Evolutionary conservation across 2,888 invertebrate species (phyloP).

Genomic region (Sylvicola cinctus): DNA sequence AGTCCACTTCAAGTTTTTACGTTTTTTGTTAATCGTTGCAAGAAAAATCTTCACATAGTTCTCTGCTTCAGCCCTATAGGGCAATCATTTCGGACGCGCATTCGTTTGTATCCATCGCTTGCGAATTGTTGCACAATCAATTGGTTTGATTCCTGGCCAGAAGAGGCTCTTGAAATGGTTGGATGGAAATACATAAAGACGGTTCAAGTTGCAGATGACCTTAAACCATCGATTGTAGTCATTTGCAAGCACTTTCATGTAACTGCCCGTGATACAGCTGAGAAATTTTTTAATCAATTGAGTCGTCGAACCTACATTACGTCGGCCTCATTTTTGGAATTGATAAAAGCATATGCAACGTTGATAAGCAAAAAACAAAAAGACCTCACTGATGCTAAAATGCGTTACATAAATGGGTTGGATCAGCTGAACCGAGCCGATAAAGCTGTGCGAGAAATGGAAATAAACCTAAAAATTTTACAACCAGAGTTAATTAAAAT

Average conservation of each 20-base stretch:
- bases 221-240: slow-evolving; percentile 44
- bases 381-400: slow-evolving; percentile 48
- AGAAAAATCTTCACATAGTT: slow-evolving; percentile 64
- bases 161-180: slow-evolving; percentile 66
- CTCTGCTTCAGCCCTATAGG: slow-evolving; percentile 62
- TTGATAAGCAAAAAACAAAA: slow-evolving; percentile 49
- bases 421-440: slow-evolving; percentile 64
- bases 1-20: slow-evolving; percentile 58
- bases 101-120: slow-evolving; percentile 73
- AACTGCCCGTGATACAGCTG: slow-evolving; percentile 41
- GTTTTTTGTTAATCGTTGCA: slow-evolving; percentile 57
- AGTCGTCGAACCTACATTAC: slow-evolving; percentile 69
- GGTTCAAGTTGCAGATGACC: slow-evolving; percentile 34
- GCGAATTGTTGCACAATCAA: slow-evolving; percentile 87
- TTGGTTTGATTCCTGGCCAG: slow-evolving; percentile 84
- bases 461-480: slow-evolving; percentile 54
- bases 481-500: slow-evolving; percentile 64
- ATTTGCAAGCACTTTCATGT: slow-evolving; percentile 81
- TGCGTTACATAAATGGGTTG: slow-evolving; percentile 60
- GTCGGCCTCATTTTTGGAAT: slow-evolving; percentile 71
- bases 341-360: slow-evolving; percentile 56
- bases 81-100: slow-evolving; percentile 53
- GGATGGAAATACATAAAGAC: slow-evolving; percentile 50
- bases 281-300: slow-evolving; percentile 38
- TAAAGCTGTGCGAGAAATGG: slow-evolving; percentile 59